Conservation (phyloP, 2,888 invertebrate species). For the Rapana venosa region DNA sequence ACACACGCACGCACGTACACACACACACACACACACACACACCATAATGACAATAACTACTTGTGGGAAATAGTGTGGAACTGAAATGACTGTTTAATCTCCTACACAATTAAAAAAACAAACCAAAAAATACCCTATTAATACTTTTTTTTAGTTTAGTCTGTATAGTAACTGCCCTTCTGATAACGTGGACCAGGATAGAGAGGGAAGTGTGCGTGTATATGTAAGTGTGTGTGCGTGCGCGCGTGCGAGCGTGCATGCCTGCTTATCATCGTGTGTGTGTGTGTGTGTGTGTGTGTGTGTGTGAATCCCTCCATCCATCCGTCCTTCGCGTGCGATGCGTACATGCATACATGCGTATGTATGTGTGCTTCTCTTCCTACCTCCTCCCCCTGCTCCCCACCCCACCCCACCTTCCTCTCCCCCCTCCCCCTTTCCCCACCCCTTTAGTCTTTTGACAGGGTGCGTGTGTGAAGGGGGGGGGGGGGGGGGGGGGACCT, state of each 20-base stretch:
- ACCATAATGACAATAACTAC: neutral
- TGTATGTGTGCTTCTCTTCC: neutral
- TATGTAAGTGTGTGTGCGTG: neutral
- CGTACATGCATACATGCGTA: neutral
- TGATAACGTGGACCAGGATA: too few relatives aligned
- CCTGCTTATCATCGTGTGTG: neutral
- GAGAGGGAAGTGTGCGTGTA: neutral
- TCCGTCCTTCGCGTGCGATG: neutral
- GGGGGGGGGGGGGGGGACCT: neutral
- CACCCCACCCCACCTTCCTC: too few relatives aligned
- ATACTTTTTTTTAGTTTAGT: too few relatives aligned
- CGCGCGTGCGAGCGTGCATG: too few relatives aligned
- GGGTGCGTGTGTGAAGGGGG: neutral
- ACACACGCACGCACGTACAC: neutral
- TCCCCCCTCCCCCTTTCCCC: neutral
- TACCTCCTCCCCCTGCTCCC: too few relatives aligned
- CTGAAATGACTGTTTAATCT: too few relatives aligned
- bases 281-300: neutral
- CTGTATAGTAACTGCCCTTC: too few relatives aligned
- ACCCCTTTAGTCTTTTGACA: neutral
- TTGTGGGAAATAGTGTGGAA: too few relatives aligned
- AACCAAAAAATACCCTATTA: too few relatives aligned
- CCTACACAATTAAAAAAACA: too few relatives aligned
- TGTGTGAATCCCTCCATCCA: too few relatives aligned
- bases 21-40: conserved; percentile 10